Percentiles rank a stretch among this genome's conserved stretches.
Conservation (phyloP, 2,888 invertebrate genomes). For the Himalopsyche anomala region DNA sequence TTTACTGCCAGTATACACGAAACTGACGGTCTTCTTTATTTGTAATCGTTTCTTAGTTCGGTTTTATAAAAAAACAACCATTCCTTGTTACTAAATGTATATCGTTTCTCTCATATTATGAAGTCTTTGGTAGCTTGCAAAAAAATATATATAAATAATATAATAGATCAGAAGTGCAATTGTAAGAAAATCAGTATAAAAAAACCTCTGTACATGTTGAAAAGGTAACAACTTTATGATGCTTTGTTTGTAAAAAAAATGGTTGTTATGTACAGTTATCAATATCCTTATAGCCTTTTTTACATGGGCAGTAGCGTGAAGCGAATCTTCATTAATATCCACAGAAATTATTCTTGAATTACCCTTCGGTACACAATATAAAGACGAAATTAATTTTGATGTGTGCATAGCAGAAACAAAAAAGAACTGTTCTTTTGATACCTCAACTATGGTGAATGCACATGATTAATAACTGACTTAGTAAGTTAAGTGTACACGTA, state of each 20-base stretch:
- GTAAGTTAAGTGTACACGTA: too few species aligned
- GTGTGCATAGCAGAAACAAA: constrained; percentile 29
- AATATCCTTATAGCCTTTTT: constrained; percentile 1
- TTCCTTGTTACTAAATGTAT: too few species aligned
- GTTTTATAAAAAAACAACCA: too few species aligned
- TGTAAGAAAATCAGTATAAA: too few species aligned
- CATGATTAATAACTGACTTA: constrained; percentile 16
- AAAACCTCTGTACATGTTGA: not conserved
- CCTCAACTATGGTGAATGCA: not conserved
- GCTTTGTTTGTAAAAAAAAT: not conserved
- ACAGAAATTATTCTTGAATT: constrained; percentile 20
- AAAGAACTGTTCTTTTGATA: not conserved
- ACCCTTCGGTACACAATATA: constrained; percentile 31
- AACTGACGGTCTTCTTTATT: too few species aligned
- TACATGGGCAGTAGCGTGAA: constrained; percentile 27
- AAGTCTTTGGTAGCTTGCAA: too few species aligned
- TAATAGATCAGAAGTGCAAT: too few species aligned
- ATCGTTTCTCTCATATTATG: too few species aligned
- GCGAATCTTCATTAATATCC: constrained; percentile 7
- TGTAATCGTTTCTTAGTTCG: too few species aligned
- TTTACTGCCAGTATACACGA: too few species aligned
- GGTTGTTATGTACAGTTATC: not conserved
- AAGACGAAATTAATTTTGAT: constrained; percentile 10
- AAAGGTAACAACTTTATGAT: not conserved
- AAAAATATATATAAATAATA: too few species aligned